Evolutionary conservation across 1,140 invertebrate genomes (phyloP), one percentile per base, ranked within the genome.

Genomic region (Cephus cinctus): DNA sequence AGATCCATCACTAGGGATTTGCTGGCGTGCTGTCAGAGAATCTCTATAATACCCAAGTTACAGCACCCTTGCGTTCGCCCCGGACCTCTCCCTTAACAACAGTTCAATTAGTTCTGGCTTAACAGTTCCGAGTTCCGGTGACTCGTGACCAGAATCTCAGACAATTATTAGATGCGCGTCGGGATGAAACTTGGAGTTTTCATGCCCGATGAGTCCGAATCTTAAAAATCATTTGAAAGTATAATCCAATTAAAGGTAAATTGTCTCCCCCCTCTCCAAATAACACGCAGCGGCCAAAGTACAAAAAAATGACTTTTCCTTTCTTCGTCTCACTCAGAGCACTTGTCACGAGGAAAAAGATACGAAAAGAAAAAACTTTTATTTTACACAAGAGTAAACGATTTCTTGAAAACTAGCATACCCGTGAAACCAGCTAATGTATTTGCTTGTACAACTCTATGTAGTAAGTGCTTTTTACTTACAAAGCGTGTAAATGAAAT

Each of bases 401-500:
- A n/a, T n/a, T n/a, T n/a, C n/a, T n/a, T n/a, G n/a, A n/a, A n/a
- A n/a, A n/a, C n/a, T n/a, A n/a, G n/a, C n/a, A n/a, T n/a, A 40
- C 42, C 30, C 45, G 43, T 25, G 53, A 25, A 30, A 44, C 40
- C 41, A 39, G 58, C 31, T 63, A 59, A 62, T 63, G 60, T 63
- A 59, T 63, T 63, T 62, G 49, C 60, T 25, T 43, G 43, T 23
- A 32, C 42, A 43, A n/a, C n/a, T n/a, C n/a, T n/a, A n/a, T n/a
- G n/a, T n/a, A n/a, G n/a, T n/a, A n/a, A 53, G 52, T 56, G 34
- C 41, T n/a, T n/a, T n/a, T n/a, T n/a, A n/a, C n/a, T n/a, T n/a
- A n/a, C 47, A 54, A 58, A 61, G 49, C 47, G 48, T 49, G 53
- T 52, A 63, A 63, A 64, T 60, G 61, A 63, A 64, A 64, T 63